Evolutionary conservation across 2,888 invertebrate genomes (phyloP).

Genomic region (Drosophila emarginata): DNA sequence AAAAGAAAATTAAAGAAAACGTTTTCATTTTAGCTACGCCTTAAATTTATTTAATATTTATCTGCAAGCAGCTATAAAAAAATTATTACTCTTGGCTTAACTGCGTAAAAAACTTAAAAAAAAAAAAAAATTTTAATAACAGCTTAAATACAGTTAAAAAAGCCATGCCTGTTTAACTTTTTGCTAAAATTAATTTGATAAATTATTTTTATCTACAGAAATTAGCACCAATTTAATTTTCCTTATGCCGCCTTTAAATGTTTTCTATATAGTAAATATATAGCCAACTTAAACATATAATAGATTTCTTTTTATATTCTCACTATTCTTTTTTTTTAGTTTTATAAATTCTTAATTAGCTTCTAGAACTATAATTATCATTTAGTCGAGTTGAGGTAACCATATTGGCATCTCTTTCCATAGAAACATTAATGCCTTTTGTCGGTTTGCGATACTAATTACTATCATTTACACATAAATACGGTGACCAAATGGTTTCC

Average conservation of each 20-base stretch:
- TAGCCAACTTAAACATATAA: neutral
- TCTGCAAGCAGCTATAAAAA: too few relatives aligned
- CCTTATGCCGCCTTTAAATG: neutral
- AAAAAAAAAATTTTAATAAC: too few relatives aligned
- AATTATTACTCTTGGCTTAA: too few relatives aligned
- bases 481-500: constrained; percentile 43
- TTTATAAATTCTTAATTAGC: neutral
- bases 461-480: constrained; percentile 42
- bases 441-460: constrained; percentile 33
- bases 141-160: too few relatives aligned
- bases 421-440: neutral
- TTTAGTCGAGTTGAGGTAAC: neutral
- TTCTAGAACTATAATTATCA: constrained; percentile 3
- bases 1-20: too few relatives aligned
- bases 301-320: neutral
- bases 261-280: neutral
- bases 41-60: too few relatives aligned
- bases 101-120: too few relatives aligned
- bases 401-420: neutral
- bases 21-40: too few relatives aligned
- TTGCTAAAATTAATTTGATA: too few relatives aligned
- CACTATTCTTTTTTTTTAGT: neutral
- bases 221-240: too few relatives aligned
- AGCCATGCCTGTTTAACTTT: too few relatives aligned
- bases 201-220: too few relatives aligned